Base-by-base conservation (phyloP, 2,797 vertebrate genomes). In the Sebastes hubbsi region DNA sequence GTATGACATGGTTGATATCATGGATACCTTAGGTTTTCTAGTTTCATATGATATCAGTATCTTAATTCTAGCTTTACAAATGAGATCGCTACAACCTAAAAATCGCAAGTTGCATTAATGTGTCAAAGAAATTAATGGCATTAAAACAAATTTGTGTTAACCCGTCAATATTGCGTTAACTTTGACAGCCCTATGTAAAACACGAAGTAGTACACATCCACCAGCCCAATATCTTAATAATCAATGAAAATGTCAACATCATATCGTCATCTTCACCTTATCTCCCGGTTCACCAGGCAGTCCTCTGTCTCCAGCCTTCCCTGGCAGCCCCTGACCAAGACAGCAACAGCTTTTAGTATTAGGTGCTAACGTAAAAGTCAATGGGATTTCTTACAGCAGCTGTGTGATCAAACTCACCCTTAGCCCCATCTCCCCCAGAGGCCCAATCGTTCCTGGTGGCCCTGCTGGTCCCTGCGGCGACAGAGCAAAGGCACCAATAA, bases 371-470 rank as follows among this genome's bases (percentile, higher is more conserved):
- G 14, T 56, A 75, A 72, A 76, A 84, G 52, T 77, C 78, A 78
- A 52, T 16, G 18, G 46, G 77, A 65, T 49, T 27, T 82, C 52
- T 71, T 7, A 38, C 58, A 36, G 27, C 59, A 61, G 67, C 64
- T 70, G 65, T 70, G 75, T 60, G 61, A 88, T 86, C 56, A 86
- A 81, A 89, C 94, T 88, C 93, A 99, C 98, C 96, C 93, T 95
- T 25, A 84, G 93, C 13, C 98, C 98, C 54, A 97, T 97, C 87
- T 97, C 97, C 88, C 98, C 98, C 72, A 97, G 92, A 36, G 96
- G 93, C 9, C 98, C 98, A 0, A 93, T 80, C 36, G 92, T 94
- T 62, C 98, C 98, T 79, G 94, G 88, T 72, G 96, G 95, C 91
- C 98, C 98, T 70, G 95, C 88, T 25, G 96, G 95, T 81, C 98